Evolutionary conservation across 2,888 invertebrate species (phyloP).

Genomic region (Drosophila longiperda): DNA sequence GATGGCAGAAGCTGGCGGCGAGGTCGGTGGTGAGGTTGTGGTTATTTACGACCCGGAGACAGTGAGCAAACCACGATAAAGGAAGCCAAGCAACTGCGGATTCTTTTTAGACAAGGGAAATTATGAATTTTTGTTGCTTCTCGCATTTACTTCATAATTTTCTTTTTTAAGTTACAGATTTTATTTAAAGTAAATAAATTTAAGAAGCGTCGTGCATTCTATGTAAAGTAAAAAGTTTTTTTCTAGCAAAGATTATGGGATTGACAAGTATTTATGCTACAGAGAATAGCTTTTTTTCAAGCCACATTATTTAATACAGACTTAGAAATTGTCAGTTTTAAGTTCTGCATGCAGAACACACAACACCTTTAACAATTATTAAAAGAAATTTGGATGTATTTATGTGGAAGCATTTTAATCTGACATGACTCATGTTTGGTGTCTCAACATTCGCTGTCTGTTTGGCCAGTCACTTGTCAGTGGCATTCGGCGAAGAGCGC

Average conservation of each 20-base stretch:
- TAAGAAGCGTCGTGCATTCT: not conserved
- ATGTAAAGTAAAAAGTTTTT: not conserved
- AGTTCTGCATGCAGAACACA: not conserved
- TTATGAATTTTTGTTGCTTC: slow-evolving; percentile 65
- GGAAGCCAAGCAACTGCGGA: slow-evolving; percentile 63
- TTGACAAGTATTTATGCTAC: not conserved
- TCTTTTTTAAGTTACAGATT: slow-evolving; percentile 4
- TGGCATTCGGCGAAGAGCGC: slow-evolving; percentile 50
- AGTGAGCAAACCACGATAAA: slow-evolving; percentile 55
- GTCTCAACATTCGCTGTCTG: slow-evolving; percentile 44
- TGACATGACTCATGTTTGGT: slow-evolving; percentile 43
- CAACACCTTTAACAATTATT: not conserved
- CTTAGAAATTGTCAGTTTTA: not conserved
- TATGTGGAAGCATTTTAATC: slow-evolving; percentile 19
- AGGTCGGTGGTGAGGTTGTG: slow-evolving; percentile 4
- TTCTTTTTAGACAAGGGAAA: slow-evolving; percentile 61
- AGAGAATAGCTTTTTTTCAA: not conserved
- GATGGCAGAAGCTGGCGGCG: not conserved
- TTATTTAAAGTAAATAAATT: slow-evolving; percentile 5
- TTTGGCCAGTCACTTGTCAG: slow-evolving; percentile 47
- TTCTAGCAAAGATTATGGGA: not conserved
- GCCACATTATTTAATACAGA: not conserved
- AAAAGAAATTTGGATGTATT: not conserved
- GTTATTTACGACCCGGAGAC: slow-evolving; percentile 70
- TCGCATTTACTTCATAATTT: slow-evolving; percentile 14